Conservation (phyloP, 1,140 invertebrate species). For the Drosophila hydei region DNA sequence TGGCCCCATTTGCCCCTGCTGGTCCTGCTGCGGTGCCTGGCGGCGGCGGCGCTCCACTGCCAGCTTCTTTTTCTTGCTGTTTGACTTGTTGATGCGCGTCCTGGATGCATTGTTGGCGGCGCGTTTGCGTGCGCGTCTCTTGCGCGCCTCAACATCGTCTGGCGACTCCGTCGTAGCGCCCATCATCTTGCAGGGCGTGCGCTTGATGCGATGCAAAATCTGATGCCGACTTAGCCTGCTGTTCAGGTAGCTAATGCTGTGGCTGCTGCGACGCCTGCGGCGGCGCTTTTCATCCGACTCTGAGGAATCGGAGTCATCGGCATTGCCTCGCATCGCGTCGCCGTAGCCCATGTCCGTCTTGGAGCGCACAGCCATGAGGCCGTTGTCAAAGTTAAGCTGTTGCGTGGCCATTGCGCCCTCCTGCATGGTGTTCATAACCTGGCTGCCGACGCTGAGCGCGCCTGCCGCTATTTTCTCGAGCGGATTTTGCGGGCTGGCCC, state of each 20-base stretch:
- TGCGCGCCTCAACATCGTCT: slow-evolving; percentile 64
- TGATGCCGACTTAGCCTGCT: background rate
- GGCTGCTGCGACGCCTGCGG: slow-evolving; percentile 8
- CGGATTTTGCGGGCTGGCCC: slow-evolving; percentile 29
- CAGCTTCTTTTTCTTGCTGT: slow-evolving; percentile 44
- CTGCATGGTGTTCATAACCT: slow-evolving; percentile 47
- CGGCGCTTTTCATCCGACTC: slow-evolving; percentile 56
- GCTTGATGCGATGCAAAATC: slow-evolving; percentile 28
- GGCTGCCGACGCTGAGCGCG: slow-evolving; percentile 50
- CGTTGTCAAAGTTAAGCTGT: slow-evolving; percentile 49
- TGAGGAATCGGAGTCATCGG: slow-evolving; percentile 24
- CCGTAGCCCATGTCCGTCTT: slow-evolving; percentile 57
- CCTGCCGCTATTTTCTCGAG: slow-evolving; percentile 51
- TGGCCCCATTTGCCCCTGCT: slow-evolving; percentile 4
- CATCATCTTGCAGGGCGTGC: slow-evolving; percentile 56
- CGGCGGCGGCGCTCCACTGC: slow-evolving; percentile 22
- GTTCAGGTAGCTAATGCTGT: background rate
- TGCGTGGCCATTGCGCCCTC: slow-evolving; percentile 42
- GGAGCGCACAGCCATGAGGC: slow-evolving; percentile 48
- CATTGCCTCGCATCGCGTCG: slow-evolving; percentile 56
- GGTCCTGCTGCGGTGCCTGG: slow-evolving; percentile 18
- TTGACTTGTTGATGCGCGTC: slow-evolving; percentile 39
- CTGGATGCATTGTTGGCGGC: slow-evolving; percentile 58
- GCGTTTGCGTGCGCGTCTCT: slow-evolving; percentile 35
- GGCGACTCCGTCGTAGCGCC: slow-evolving; percentile 41